Evolutionary conservation across 2,888 invertebrate genomes (phyloP).

Genomic region (Saturnia pavonia): DNA sequence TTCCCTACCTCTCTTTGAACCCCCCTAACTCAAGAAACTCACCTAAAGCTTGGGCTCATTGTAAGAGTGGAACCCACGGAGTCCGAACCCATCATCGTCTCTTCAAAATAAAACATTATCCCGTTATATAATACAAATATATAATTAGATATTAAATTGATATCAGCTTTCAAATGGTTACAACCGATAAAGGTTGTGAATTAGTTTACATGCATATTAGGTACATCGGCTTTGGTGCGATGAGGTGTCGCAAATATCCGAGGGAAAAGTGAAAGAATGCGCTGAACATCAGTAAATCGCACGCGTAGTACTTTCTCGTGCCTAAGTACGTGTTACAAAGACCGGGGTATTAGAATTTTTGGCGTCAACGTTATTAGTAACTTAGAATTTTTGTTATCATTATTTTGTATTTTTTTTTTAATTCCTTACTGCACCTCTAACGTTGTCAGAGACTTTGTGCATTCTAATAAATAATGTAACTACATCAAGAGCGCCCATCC

Average conservation of each 20-base stretch:
- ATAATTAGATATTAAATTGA: background rate
- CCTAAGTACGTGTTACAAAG: conserved; percentile 4
- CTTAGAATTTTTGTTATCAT: background rate
- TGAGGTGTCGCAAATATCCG: conserved; percentile 50
- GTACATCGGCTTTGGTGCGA: background rate
- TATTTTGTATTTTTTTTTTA: too few species aligned
- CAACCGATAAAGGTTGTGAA: background rate
- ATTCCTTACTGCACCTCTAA: too few species aligned
- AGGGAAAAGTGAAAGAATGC: conserved; percentile 57
- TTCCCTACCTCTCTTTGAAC: too few species aligned
- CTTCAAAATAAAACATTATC: too few species aligned
- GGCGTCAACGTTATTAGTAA: background rate
- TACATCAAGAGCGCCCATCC: too few species aligned
- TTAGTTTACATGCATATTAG: background rate
- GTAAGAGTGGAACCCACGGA: too few species aligned
- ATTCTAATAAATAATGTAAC: too few species aligned
- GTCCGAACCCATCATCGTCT: too few species aligned
- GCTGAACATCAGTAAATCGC: conserved; percentile 40
- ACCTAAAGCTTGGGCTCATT: too few species aligned
- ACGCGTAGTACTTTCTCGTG: conserved; percentile 56
- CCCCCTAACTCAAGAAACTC: too few species aligned
- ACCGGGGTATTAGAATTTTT: background rate
- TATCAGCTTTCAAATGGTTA: background rate
- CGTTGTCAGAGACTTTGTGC: too few species aligned
- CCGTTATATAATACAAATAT: too few species aligned